phyloP scores from a whole-genome alignment of 2,888 invertebrate genomes.

The Mythimna loreyi region DNA sequence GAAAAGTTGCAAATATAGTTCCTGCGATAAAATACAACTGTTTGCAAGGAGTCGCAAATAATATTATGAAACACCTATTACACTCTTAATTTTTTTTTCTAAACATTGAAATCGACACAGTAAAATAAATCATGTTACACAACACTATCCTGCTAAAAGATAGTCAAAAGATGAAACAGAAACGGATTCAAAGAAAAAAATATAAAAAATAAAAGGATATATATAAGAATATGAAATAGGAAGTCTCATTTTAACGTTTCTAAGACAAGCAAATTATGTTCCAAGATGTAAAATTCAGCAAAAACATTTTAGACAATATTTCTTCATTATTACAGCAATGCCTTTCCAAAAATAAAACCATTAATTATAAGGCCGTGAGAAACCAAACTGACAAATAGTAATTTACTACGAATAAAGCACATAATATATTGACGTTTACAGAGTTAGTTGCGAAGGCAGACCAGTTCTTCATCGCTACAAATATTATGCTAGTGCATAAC shows the following conservation, averaged over 20 bases:
- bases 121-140: not conserved
- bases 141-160: not conserved
- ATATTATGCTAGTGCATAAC: slow-evolving; percentile 19
- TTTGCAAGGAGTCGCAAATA: not conserved
- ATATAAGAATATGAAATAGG: too few relatives aligned
- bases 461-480: slow-evolving; percentile 46
- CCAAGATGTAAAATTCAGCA: not conserved
- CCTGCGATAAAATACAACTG: not conserved
- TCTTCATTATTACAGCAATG: slow-evolving; percentile 17
- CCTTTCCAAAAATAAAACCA: slow-evolving; percentile 45
- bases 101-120: too few relatives aligned
- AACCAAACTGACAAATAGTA: slow-evolving; percentile 38
- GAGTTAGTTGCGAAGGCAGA: slow-evolving; percentile 38
- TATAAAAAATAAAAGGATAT: too few relatives aligned
- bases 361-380: slow-evolving; percentile 40
- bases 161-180: not conserved
- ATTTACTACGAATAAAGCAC: slow-evolving; percentile 40
- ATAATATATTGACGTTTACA: slow-evolving; percentile 32
- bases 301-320: slow-evolving; percentile 7
- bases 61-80: too few relatives aligned
- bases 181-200: not conserved
- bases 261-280: too few relatives aligned
- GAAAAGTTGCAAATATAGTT: too few relatives aligned
- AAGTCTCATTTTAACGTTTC: too few relatives aligned
- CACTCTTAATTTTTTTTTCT: too few relatives aligned